These are phyloP conservation scores for Pipistrellus pygmaeus DNA, from an alignment of 2,797 vertebrate species.

Conservation along the genomic window DNA sequence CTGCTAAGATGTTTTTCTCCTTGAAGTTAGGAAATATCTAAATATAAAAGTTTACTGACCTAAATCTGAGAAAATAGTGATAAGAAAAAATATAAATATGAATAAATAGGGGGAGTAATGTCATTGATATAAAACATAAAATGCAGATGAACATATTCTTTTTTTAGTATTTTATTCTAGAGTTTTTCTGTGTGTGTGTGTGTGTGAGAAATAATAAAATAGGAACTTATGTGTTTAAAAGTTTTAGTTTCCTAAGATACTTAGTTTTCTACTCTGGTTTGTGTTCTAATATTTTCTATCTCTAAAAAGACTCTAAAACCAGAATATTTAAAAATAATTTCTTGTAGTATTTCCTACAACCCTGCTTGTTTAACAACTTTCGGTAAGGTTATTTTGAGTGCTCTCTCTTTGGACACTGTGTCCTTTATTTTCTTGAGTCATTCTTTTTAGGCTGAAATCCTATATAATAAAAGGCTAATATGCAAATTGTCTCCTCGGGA, in stretches of 20 bases:
- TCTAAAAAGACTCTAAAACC: neutral
- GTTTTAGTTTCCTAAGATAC: neutral
- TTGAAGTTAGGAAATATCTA: constrained; percentile 50
- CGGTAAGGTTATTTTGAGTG: neutral
- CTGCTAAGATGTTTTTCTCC: constrained; percentile 33
- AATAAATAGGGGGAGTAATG: neutral
- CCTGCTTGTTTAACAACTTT: neutral
- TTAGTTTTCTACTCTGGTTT: neutral
- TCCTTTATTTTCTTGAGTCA: neutral
- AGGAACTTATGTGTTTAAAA: neutral
- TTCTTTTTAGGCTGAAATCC: neutral
- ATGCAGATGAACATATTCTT: neutral
- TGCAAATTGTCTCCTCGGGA: no score
- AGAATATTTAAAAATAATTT: neutral
- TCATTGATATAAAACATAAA: neutral
- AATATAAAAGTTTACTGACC: neutral
- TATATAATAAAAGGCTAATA: no score
- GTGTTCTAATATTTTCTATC: neutral
- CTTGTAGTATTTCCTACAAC: neutral
- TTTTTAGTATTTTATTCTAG: neutral
- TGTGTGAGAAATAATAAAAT: neutral
- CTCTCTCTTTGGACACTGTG: neutral
- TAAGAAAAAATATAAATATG: neutral
- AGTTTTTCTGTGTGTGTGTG: neutral
- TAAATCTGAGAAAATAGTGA: constrained; percentile 2